Evolutionary conservation across 2,888 invertebrate species (phyloP), one percentile per base, ranked within the genome.

Genomic region (Campoplex nolae): DNA sequence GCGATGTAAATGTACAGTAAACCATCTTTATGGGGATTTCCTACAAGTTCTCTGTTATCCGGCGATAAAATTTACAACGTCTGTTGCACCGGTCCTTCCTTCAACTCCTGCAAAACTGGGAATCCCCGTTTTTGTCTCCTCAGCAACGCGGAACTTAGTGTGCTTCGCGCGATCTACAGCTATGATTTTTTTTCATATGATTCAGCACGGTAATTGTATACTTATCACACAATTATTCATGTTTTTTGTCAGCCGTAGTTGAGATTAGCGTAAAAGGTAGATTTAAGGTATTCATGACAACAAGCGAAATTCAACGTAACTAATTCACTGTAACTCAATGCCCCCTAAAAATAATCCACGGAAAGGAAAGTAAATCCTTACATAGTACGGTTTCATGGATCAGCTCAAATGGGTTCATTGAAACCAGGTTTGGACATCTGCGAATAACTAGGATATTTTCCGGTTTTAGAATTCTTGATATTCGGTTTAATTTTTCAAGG

Each of bases 11-110:
- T 92, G 90, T 90, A 91, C 92, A 90, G 89, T 92, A 91, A 92
- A 92, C 91, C 88, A 91, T 91, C 91, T 92, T 92, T 92, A 92
- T 90, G 92, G 91, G 88, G 89, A 89, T 91, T 90, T 91, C 90
- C 91, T 90, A 90, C 91, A 90, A 92, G 90, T 91, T 91, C 88
- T 89, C 91, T 90, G 90, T 92, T 92, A 92, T 92, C 91, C 92
- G 85, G 89, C 91, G 92, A 92, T 92, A 92, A 92, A 92, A 91
- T 92, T 92, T 92, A 92, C 92, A 91, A 89, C 90, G 92, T 90
- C 92, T 92, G 91, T 87, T 89, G 87, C 67, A 35, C 38, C 23
- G 75, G 23, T 42, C 28, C 38, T 42, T 42, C 45, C 32, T 28
- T 62, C 58, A 62, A 9, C 42, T 56, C 73, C 56, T 56, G 56